These are phyloP conservation scores for Ennomos erosarius DNA, from an alignment of 2,888 invertebrate species.

Conservation along the genomic window DNA sequence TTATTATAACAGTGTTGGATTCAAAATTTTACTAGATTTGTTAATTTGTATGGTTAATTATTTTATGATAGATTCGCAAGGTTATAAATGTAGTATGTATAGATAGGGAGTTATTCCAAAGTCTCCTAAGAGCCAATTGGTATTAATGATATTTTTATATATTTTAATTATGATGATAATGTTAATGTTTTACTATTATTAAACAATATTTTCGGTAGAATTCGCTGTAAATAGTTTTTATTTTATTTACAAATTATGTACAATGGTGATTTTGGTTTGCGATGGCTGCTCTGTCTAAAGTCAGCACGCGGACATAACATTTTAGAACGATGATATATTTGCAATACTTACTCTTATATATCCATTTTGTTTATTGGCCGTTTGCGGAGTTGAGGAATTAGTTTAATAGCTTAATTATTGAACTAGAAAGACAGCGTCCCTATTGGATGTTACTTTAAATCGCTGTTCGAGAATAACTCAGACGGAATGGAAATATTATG, in stretches of 20 bases:
- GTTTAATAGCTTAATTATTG: too few relatives aligned
- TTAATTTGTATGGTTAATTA: slow-evolving; percentile 4
- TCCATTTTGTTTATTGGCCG: too few relatives aligned
- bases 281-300: too few relatives aligned
- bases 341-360: too few relatives aligned
- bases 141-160: slow-evolving; percentile 35
- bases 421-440: too few relatives aligned
- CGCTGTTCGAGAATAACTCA: too few relatives aligned
- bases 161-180: slow-evolving; percentile 3
- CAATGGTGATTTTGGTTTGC: background rate
- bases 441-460: too few relatives aligned
- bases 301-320: too few relatives aligned
- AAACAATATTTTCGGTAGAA: slow-evolving; percentile 24
- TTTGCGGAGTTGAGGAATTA: too few relatives aligned
- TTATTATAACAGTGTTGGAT: slow-evolving; percentile 15
- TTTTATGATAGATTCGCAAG: slow-evolving; percentile 2
- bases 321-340: too few relatives aligned
- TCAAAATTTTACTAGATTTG: slow-evolving; percentile 31
- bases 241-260: slow-evolving; percentile 30
- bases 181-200: slow-evolving; percentile 18
- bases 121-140: slow-evolving; percentile 29
- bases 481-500: too few relatives aligned
- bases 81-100: slow-evolving; percentile 10
- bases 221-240: slow-evolving; percentile 32
- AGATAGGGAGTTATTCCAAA: slow-evolving; percentile 24